Evolutionary conservation across 2,888 invertebrate genomes (phyloP), one percentile per base, ranked within the genome.

Genomic region (Scrobipalpa costella): DNA sequence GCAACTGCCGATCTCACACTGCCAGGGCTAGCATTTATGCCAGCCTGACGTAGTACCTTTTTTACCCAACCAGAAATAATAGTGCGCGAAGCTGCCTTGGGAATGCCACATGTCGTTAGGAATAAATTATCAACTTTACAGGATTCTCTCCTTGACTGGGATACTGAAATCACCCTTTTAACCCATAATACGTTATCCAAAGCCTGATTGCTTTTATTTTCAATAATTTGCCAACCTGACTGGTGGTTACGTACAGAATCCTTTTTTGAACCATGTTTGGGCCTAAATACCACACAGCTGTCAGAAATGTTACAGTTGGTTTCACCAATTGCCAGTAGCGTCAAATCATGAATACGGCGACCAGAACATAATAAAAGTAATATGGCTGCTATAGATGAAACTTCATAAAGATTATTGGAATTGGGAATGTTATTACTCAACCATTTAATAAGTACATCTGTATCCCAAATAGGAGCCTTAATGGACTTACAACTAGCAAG

Each of bases 311-410:
- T 2, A 21, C 50, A 65, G 17, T 55, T 7, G 0, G 64, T 33
- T 0, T 21, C 0, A 15, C 44, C 36, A 11, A 71, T 66, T 2
- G 58, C 7, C 0, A 74, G 59, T 0, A 73, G 61, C 0, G 75
- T 73, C 0, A 73, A 63, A 34, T 73, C 72, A 21, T 75, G 73
- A 2, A 73, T 59, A 13, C 73, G 62, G 49, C 71, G 34, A 0
- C 71, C 69, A 0, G 74, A 63, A 0, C 66, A 63, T 44, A 72
- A 47, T 0, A 74, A 44, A 2, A 74, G 63, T 5, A 73, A 34
- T 0, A 52, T 15, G 0, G 68, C 66, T 6, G 61, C 27, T 34
- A 69, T 69, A 7, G 66, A 58, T 0, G 68, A 68, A 0, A 66
- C 63, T 55, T 66, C 62, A 58, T 68, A 73, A 2, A 71, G 0